Evolutionary conservation across 2,113 vertebrate species (phyloP).

Genomic region (Anseranas semipalmata): DNA sequence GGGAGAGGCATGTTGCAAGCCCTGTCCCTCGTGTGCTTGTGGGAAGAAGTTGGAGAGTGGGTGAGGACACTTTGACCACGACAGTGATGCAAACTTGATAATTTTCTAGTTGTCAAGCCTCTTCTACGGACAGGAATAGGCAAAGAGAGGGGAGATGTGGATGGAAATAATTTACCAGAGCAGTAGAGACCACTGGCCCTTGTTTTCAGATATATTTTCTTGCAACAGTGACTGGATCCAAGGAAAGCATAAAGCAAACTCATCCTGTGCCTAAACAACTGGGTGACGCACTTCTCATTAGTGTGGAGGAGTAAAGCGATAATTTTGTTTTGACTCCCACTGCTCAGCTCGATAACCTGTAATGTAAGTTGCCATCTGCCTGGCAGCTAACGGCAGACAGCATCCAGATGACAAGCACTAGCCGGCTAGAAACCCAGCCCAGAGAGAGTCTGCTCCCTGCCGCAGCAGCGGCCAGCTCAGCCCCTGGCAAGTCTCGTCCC

Average conservation of each 20-base stretch:
- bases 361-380: neutral
- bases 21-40: neutral
- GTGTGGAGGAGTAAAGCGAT: neutral
- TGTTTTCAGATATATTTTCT: neutral
- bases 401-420: neutral
- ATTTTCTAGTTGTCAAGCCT: neutral
- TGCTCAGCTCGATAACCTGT: neutral
- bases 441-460: neutral
- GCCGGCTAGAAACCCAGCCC: neutral
- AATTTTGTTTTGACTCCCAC: neutral
- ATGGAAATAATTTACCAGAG: neutral
- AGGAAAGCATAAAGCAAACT: neutral
- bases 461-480: rapidly evolving
- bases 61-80: neutral
- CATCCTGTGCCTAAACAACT: neutral
- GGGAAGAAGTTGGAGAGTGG: neutral
- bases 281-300: neutral
- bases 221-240: neutral
- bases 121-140: neutral
- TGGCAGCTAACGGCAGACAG: neutral
- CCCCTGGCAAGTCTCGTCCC: neutral
- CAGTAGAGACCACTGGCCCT: neutral
- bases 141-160: neutral
- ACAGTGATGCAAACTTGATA: neutral
- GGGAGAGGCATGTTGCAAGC: rapidly evolving